Percentiles rank a stretch among this genome's conserved stretches.
phyloP scores from a whole-genome alignment of 2,888 invertebrate species.

The Danaus chrysippus region DNA sequence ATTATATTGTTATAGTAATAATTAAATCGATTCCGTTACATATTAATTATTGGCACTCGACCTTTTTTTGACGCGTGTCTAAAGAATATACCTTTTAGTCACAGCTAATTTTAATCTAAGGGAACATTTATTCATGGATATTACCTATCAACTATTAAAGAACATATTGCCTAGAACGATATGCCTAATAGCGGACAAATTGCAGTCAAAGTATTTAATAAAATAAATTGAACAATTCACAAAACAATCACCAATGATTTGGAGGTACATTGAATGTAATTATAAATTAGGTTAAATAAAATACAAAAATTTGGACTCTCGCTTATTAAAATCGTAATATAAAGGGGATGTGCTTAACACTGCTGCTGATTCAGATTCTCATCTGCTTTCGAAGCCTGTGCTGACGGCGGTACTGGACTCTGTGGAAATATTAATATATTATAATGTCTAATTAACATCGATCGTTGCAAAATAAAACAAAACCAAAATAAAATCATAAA shows the following conservation, averaged over 20 bases:
- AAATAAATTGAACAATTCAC: conserved; percentile 13
- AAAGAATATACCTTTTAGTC: too few relatives aligned
- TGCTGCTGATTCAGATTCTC: conserved; percentile 87
- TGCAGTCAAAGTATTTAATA: conserved; percentile 3
- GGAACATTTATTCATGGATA: too few relatives aligned
- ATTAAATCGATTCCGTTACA: too few relatives aligned
- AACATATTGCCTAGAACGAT: conserved; percentile 6
- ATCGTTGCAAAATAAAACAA: conserved; percentile 1
- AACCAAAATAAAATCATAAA: conserved; percentile 5
- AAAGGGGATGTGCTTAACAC: conserved; percentile 57
- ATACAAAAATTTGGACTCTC: conserved; percentile 57
- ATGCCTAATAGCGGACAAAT: conserved; percentile 10
- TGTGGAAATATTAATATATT: conserved; percentile 58
- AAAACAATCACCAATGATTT: conserved; percentile 40
- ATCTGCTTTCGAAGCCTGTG: conserved; percentile 82
- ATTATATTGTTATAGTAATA: too few relatives aligned
- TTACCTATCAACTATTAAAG: too few relatives aligned
- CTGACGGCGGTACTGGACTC: conserved; percentile 83
- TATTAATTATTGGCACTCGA: too few relatives aligned
- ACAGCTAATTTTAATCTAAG: too few relatives aligned
- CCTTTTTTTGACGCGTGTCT: too few relatives aligned
- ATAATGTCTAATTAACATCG: conserved; percentile 17
- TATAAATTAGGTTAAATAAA: conserved; percentile 53
- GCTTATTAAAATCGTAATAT: conserved; percentile 39
- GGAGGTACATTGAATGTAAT: conserved; percentile 47